These are phyloP conservation scores for Enteromius anoplus DNA, from an alignment of 2,797 vertebrate species.

Conservation along the genomic window DNA sequence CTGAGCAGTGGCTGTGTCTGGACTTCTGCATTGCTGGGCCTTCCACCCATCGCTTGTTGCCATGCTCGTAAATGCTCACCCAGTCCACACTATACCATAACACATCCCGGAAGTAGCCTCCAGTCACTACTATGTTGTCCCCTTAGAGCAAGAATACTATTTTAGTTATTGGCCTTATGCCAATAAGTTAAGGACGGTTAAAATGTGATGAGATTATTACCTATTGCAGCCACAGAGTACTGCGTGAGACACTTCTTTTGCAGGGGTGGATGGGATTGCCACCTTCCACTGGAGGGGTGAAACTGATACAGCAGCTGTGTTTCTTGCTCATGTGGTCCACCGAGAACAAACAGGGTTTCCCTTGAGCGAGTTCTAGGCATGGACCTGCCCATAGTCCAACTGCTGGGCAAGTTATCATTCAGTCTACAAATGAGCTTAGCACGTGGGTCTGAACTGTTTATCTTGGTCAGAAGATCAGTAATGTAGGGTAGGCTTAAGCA, in stretches of 20 bases:
- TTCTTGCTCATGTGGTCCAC: conserved; percentile 85
- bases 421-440: conserved; percentile 81
- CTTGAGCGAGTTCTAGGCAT: conserved; percentile 69
- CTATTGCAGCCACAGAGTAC: conserved; percentile 87
- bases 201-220: conserved; percentile 72
- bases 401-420: conserved; percentile 77
- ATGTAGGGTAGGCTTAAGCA: conserved; percentile 84
- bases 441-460: conserved; percentile 74
- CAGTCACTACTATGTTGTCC: conserved; percentile 84
- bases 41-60: conserved; percentile 81
- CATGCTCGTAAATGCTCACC: conserved; percentile 83
- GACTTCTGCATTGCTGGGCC: conserved; percentile 84
- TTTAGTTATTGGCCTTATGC: conserved; percentile 4
- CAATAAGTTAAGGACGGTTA: not conserved
- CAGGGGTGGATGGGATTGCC: conserved; percentile 84
- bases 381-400: conserved; percentile 77
- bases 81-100: conserved; percentile 90
- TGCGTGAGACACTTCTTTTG: conserved; percentile 87
- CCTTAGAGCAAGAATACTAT: conserved; percentile 71
- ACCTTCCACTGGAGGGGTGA: conserved; percentile 79
- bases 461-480: conserved; percentile 76
- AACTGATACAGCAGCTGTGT: conserved; percentile 85
- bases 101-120: conserved; percentile 85
- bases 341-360: conserved; percentile 84
- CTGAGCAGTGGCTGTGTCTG: conserved; percentile 86